Percentiles rank a stretch among this genome's conserved stretches.
These are phyloP conservation scores for Adelognathus sp. DNA, from an alignment of 2,888 invertebrate species.

Conservation along the genomic window DNA sequence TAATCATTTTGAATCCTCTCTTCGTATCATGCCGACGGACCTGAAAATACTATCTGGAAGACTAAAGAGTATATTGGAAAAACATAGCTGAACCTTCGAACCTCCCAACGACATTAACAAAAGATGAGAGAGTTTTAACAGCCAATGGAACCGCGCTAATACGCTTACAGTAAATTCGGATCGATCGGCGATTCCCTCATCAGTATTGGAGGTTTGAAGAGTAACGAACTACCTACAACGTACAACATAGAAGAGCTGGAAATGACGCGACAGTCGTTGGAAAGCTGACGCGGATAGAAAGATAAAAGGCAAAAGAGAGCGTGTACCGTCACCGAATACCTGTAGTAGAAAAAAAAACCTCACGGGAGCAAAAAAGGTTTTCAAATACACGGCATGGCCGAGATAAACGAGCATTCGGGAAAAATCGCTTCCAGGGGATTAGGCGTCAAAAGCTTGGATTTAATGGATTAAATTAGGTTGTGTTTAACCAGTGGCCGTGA, in stretches of 20 bases:
- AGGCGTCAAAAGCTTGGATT: slow-evolving; percentile 60
- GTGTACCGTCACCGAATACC: neutral
- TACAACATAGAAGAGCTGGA: neutral
- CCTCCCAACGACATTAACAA: neutral
- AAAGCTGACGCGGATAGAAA: neutral
- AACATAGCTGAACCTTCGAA: neutral
- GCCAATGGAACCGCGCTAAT: neutral
- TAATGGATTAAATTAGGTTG: slow-evolving; percentile 74
- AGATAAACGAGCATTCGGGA: slow-evolving; percentile 63
- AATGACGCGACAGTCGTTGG: neutral
- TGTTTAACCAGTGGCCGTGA: slow-evolving; percentile 68
- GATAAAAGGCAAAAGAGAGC: neutral
- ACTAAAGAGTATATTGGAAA: neutral
- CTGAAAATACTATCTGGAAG: too few species aligned
- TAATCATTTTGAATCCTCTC: too few species aligned
- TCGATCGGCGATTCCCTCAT: neutral
- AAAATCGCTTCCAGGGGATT: slow-evolving; percentile 62
- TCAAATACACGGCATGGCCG: slow-evolving; percentile 16
- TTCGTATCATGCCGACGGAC: too few species aligned
- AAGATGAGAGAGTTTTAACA: neutral
- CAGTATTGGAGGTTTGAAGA: neutral
- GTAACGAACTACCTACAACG: too few species aligned
- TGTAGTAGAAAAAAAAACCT: neutral
- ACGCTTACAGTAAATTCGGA: neutral
- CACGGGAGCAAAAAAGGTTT: slow-evolving; percentile 2